A percentile compares a stretch with the other conserved stretches of the same genome.
Conservation (phyloP, 2,888 invertebrate species). For the Cephus spinipes region DNA sequence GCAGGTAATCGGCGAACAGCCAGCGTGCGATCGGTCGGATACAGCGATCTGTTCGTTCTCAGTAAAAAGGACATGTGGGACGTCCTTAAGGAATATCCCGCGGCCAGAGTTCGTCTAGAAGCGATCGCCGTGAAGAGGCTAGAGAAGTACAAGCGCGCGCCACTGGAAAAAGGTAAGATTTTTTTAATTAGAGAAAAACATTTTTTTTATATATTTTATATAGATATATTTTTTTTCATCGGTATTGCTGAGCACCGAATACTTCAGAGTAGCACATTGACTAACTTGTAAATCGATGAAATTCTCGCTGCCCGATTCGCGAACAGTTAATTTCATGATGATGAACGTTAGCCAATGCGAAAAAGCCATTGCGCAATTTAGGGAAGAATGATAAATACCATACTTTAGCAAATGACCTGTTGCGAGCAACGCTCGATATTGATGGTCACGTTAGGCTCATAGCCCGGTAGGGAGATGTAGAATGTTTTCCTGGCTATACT, state of each 20-base stretch:
- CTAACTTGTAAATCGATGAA: neutral
- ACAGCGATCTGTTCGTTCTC: conserved; percentile 98
- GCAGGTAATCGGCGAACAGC: conserved; percentile 98
- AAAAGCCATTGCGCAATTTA: neutral
- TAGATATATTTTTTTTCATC: neutral
- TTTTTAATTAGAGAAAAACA: neutral
- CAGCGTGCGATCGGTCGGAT: conserved; percentile 97
- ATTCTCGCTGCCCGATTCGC: neutral
- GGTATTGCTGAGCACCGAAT: neutral
- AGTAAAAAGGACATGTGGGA: conserved; percentile 99
- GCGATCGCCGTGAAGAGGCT: conserved; percentile 97
- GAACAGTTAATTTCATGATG: neutral
- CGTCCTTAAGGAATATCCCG: conserved; percentile 95
- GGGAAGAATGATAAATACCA: neutral
- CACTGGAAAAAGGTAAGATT: conserved; percentile 86
- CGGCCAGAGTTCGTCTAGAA: conserved; percentile 93
- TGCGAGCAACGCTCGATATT: neutral
- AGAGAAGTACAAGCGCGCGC: conserved; percentile 96
- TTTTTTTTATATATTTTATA: neutral
- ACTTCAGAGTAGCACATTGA: neutral
- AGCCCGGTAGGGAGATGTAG: neutral
- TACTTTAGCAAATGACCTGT: neutral
- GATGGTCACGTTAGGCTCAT: neutral
- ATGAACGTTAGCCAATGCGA: neutral
- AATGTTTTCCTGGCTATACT: neutral